A percentile compares a stretch with the other conserved stretches of the same genome.
These are phyloP conservation scores for Agrypnia vestita DNA, from an alignment of 1,140 invertebrate species.

Conservation along the genomic window DNA sequence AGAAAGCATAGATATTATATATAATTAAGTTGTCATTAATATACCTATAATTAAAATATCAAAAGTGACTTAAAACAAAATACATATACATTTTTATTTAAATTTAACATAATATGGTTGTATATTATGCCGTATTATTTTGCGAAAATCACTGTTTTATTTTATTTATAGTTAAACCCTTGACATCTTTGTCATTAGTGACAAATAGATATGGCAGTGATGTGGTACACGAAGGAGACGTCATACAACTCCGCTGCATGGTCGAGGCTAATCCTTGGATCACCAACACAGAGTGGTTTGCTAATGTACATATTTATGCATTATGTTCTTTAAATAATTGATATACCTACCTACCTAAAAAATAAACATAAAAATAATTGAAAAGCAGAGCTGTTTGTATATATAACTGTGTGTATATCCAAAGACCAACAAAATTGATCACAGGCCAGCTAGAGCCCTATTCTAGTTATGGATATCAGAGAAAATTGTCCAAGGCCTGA, in stretches of 20 bases:
- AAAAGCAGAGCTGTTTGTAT: too few relatives aligned
- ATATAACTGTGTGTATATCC: too few relatives aligned
- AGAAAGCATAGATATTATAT: too few relatives aligned
- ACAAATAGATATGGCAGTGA: conserved; percentile 40
- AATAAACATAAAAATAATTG: neutral
- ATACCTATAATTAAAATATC: neutral
- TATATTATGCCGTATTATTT: neutral
- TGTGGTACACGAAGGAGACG: conserved; percentile 51
- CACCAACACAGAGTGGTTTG: conserved; percentile 59
- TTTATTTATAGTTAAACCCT: conserved; percentile 51
- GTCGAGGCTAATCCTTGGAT: conserved; percentile 60
- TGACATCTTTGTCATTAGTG: conserved; percentile 47
- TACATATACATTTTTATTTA: too few relatives aligned
- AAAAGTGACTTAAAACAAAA: too few relatives aligned
- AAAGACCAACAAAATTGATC: too few relatives aligned
- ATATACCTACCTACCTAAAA: neutral
- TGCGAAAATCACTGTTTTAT: neutral
- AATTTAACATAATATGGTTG: neutral
- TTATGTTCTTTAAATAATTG: conserved; percentile 11
- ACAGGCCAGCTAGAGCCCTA: too few relatives aligned
- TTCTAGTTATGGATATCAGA: too few relatives aligned
- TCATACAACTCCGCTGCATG: conserved; percentile 57
- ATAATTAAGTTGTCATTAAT: too few relatives aligned
- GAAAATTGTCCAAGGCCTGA: too few relatives aligned
- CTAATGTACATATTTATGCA: conserved; percentile 58